Evolutionary conservation across 1,140 invertebrate species (phyloP), one percentile per base, ranked within the genome.

Genomic region (Drosophila mayri): DNA sequence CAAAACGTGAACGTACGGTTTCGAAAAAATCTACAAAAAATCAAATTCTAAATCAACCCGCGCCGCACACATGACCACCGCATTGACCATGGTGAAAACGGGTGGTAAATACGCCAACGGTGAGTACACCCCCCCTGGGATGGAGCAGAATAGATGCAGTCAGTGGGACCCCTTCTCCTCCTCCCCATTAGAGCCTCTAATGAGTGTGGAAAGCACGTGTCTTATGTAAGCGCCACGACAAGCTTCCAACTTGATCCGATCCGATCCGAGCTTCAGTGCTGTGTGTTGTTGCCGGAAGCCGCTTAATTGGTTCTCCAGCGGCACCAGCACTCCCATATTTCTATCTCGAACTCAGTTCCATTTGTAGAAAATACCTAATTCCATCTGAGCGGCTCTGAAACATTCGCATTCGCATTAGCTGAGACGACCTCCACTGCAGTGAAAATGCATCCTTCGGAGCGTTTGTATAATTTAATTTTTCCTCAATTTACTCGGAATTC

Each of bases 21-120:
- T 78, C 57, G 25, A 37, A 35, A 44, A 38, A 65, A 18, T 49
- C 41, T 20, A 47, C 37, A 30, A 52, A 43, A 28, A 47, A 41
- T 22, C 25, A 12, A 40, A 14, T 60, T 49, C 30, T 40, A 59
- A 65, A 18, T 52, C 25, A 74, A 73, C 84, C 84, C 72, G 76
- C 85, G 77, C 64, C 73, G 77, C 63, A 90, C 85, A 78, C 80
- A 88, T 88, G 84, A 88, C 84, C 54, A 90, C 84, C 74, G 57
- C 81, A 78, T 71, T 88, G 65, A 88, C 87, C 52, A 88, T 88
- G 84, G 84, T 88, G 59, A 88, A 90, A 77, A 75, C 85, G 72
- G 85, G 85, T 80, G 81, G 85, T 38, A 88, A 88, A 90, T 88
- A 90, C 73, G 84, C 84, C 84, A 90, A 88, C 65, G 85, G 84